Evolutionary conservation across 1,140 invertebrate genomes (phyloP).

Genomic region (Heliconius himera): DNA sequence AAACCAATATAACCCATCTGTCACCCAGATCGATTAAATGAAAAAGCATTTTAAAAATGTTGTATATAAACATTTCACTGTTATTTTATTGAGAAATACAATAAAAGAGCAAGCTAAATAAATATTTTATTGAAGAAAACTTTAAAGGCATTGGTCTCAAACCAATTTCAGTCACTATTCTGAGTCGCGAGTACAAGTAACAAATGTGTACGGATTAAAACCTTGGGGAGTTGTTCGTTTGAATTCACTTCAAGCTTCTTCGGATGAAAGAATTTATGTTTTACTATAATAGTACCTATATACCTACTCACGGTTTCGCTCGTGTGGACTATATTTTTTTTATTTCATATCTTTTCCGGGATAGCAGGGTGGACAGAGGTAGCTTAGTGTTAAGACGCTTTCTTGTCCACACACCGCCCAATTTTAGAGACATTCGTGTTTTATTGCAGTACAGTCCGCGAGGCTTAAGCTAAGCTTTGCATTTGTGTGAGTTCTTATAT

Average conservation of each 20-base stretch:
- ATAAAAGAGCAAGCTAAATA: background rate
- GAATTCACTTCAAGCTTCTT: background rate
- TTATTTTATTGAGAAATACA: background rate
- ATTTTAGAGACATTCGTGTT: no score
- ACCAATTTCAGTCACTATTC: background rate
- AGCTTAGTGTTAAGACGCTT: no score
- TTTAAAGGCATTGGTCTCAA: constrained; percentile 1
- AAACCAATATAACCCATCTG: no score
- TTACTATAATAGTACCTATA: no score
- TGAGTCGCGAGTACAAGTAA: constrained; percentile 3
- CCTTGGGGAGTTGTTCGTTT: constrained; percentile 7
- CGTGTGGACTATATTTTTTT: no score
- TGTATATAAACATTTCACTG: background rate
- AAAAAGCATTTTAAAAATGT: background rate
- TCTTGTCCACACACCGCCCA: no score
- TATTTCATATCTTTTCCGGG: no score
- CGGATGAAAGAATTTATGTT: background rate
- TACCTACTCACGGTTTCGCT: no score
- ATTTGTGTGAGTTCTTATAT: no score
- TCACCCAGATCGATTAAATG: background rate
- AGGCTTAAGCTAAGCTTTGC: no score
- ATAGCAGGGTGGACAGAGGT: no score
- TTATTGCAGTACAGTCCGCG: no score
- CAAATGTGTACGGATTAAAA: background rate
- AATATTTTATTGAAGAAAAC: constrained; percentile 2